Conservation (phyloP, 1,140 invertebrate genomes). For the Armadillidium nasatum region DNA sequence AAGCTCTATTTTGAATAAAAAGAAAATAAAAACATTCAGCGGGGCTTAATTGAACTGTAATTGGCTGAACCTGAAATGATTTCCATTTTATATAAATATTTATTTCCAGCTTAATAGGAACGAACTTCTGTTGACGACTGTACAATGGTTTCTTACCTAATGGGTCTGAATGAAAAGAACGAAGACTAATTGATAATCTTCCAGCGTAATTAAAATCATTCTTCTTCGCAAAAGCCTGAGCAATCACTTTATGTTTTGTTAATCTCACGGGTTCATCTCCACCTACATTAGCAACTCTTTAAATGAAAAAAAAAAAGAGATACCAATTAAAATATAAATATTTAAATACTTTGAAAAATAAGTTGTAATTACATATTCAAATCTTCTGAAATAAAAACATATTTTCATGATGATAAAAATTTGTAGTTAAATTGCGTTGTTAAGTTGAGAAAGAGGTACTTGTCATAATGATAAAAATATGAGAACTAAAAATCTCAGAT, state of each 20-base stretch:
- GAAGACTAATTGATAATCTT: slow-evolving; percentile 76
- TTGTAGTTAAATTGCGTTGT: too few species aligned
- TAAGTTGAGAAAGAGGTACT: neutral
- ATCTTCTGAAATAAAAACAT: too few species aligned
- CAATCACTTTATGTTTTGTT: slow-evolving; percentile 85
- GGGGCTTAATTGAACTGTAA: too few species aligned
- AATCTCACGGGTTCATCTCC: slow-evolving; percentile 54
- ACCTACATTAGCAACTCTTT: slow-evolving; percentile 49
- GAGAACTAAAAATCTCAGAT: slow-evolving; percentile 17
- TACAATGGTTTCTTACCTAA: slow-evolving; percentile 61
- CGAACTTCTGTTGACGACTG: too few species aligned
- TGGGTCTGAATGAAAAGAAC: slow-evolving; percentile 80
- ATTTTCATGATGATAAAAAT: too few species aligned
- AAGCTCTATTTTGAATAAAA: too few species aligned
- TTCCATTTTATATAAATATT: too few species aligned
- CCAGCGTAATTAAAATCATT: slow-evolving; percentile 75
- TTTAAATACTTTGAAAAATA: too few species aligned
- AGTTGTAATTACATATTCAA: too few species aligned
- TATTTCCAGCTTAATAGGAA: too few species aligned
- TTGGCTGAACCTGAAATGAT: too few species aligned
- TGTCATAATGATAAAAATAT: slow-evolving; percentile 7
- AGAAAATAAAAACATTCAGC: too few species aligned
- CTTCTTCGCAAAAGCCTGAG: slow-evolving; percentile 80
- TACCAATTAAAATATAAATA: neutral
- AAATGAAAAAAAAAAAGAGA: slow-evolving; percentile 57